These are phyloP conservation scores for Cataglyphis cursor DNA, from an alignment of 2,888 invertebrate genomes.

Conservation along the genomic window DNA sequence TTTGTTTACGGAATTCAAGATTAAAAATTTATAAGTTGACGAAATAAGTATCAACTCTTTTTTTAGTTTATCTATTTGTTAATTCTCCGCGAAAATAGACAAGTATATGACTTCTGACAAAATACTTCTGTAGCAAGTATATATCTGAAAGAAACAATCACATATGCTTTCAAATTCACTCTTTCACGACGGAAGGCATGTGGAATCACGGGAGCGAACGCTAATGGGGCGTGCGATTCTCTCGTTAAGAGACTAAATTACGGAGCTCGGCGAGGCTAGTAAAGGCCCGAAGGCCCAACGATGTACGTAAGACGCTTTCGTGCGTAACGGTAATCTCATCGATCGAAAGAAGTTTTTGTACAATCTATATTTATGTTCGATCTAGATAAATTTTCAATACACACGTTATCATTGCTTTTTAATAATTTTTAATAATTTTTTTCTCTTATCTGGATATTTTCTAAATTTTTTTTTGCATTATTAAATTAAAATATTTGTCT, in stretches of 20 bases:
- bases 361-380: conserved; percentile 33
- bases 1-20: background rate
- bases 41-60: background rate
- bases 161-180: background rate
- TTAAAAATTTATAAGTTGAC: background rate
- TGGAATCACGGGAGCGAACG: conserved; percentile 61
- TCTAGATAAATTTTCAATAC: background rate
- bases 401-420: background rate
- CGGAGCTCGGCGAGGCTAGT: conserved; percentile 63
- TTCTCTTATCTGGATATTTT: background rate
- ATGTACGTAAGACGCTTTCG: conserved; percentile 55
- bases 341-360: conserved; percentile 54
- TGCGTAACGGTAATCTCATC: conserved; percentile 64
- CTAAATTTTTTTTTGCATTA: background rate
- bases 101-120: background rate
- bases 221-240: conserved; percentile 80
- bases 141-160: background rate
- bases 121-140: too few relatives aligned
- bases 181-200: conserved; percentile 51
- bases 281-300: conserved; percentile 57
- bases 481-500: background rate
- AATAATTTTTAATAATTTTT: background rate
- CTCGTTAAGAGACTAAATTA: conserved; percentile 82
- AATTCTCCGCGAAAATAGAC: background rate
- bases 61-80: background rate